Percentiles rank a stretch among this genome's conserved stretches.
phyloP scores from a whole-genome alignment of 2,888 invertebrate species.

The Protodeltote pygarga region DNA sequence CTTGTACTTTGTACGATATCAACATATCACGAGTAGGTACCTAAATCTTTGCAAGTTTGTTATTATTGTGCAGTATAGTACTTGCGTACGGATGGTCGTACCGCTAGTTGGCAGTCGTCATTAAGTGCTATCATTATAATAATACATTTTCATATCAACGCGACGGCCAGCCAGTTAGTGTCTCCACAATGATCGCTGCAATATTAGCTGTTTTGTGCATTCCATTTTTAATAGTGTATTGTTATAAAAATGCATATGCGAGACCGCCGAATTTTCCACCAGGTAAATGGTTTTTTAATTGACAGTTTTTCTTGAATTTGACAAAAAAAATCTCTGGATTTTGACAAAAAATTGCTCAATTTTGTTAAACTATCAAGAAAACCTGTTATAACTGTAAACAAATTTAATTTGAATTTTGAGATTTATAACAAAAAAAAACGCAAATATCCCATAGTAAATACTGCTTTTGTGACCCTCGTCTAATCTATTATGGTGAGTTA shows the following conservation, averaged over 20 bases:
- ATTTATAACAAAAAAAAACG: too few relatives aligned
- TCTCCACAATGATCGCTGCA: constrained; percentile 59
- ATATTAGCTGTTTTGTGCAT: constrained; percentile 66
- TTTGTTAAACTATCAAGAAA: too few relatives aligned
- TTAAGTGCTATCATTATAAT: constrained; percentile 4
- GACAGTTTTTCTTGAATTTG: too few relatives aligned
- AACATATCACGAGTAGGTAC: not conserved
- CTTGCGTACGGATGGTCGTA: constrained; percentile 1
- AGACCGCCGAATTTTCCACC: constrained; percentile 86
- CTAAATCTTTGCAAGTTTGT: not conserved
- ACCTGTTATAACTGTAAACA: too few relatives aligned
- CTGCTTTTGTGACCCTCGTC: too few relatives aligned
- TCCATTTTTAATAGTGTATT: constrained; percentile 57
- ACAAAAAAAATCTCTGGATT: too few relatives aligned
- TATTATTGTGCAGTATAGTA: constrained; percentile 19
- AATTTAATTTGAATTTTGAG: too few relatives aligned
- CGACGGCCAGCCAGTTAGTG: not conserved
- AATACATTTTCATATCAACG: constrained; percentile 5
- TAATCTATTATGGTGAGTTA: too few relatives aligned
- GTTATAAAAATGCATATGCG: constrained; percentile 74
- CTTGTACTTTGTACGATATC: too few relatives aligned
- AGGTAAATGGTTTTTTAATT: too few relatives aligned
- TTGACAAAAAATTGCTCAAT: too few relatives aligned
- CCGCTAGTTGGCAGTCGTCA: not conserved
- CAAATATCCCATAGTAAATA: too few relatives aligned